Conservation (phyloP, 2,888 invertebrate genomes). For the Drosophila limbata region DNA sequence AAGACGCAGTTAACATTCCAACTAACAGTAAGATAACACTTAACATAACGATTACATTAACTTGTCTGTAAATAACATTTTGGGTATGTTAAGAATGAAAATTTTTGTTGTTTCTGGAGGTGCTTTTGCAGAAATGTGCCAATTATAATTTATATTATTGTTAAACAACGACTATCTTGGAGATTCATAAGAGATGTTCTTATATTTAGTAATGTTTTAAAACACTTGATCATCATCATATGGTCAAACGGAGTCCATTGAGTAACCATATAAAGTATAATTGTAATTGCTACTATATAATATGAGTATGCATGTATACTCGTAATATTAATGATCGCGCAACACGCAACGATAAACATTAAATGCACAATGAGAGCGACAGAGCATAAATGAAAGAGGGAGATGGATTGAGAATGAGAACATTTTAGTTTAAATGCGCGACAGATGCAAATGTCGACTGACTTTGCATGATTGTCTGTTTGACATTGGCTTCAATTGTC, state of each 20-base stretch:
- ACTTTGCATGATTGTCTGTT: conserved; percentile 10
- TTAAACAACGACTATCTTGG: too few species aligned
- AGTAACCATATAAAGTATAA: neutral
- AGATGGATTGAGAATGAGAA: conserved; percentile 23
- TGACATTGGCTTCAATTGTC: conserved; percentile 66
- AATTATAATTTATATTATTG: too few species aligned
- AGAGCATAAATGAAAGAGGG: conserved; percentile 6
- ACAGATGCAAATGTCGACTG: conserved; percentile 49
- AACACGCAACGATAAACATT: conserved; percentile 37
- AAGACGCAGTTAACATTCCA: too few species aligned
- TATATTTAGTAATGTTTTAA: neutral
- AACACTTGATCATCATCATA: neutral
- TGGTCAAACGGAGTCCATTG: neutral
- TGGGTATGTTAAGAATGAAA: too few species aligned
- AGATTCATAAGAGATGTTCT: neutral
- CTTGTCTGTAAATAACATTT: too few species aligned
- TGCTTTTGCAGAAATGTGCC: too few species aligned
- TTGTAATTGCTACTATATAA: neutral
- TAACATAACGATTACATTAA: too few species aligned
- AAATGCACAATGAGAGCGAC: conserved; percentile 9
- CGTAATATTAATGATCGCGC: conserved; percentile 14
- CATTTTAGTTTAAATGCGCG: conserved; percentile 21
- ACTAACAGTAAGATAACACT: too few species aligned
- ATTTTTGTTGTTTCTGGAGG: too few species aligned
- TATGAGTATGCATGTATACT: neutral